These are phyloP conservation scores for Galemys pyrenaicus DNA, from an alignment of 2,113 vertebrate genomes.

Conservation along the genomic window DNA sequence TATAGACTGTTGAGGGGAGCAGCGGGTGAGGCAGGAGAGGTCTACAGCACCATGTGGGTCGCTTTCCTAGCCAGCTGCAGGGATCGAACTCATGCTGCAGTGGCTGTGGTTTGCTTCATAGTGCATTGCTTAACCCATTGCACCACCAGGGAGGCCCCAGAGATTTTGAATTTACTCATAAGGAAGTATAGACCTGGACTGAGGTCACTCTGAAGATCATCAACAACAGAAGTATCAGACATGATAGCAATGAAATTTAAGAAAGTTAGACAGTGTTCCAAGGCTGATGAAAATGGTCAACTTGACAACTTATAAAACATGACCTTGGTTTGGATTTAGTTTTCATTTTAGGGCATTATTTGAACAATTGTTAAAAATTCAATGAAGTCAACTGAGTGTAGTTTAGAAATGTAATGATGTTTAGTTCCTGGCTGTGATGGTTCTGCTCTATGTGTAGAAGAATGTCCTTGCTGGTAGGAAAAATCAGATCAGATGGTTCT, in stretches of 20 bases:
- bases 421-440: background rate
- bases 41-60: too few relatives aligned
- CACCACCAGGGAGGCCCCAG: too few relatives aligned
- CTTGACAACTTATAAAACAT: background rate
- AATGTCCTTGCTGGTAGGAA: background rate
- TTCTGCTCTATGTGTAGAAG: background rate
- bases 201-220: background rate
- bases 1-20: too few relatives aligned
- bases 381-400: background rate
- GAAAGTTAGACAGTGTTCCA: background rate
- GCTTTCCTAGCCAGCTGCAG: too few relatives aligned
- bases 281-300: background rate
- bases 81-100: too few relatives aligned
- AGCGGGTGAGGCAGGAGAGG: too few relatives aligned
- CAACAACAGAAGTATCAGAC: background rate
- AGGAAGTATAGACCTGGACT: background rate
- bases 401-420: background rate
- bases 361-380: background rate
- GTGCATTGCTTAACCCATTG: too few relatives aligned
- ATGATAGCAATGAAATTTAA: background rate
- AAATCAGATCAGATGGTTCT: background rate
- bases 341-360: background rate
- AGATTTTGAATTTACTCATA: background rate
- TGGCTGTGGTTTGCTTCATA: too few relatives aligned
- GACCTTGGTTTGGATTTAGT: background rate